Conservation (phyloP, 2,113 vertebrate species). For the Seriola rivoliana region DNA sequence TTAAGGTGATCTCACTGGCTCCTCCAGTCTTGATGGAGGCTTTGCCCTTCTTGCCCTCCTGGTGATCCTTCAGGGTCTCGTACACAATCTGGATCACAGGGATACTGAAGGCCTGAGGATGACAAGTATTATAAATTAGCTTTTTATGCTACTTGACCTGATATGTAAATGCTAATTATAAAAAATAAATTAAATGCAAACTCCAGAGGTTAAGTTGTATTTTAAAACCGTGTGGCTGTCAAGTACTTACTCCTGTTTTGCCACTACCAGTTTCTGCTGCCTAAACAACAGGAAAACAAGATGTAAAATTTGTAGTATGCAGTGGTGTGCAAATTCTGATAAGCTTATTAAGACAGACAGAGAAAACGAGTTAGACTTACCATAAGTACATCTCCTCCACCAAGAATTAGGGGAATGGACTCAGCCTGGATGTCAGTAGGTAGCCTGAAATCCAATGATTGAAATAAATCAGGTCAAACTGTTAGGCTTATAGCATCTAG, state of each 20-base stretch:
- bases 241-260: conserved; percentile 95
- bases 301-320: not conserved
- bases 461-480: not conserved
- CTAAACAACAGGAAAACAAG: conserved; percentile 70
- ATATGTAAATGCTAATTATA: not conserved
- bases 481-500: not conserved
- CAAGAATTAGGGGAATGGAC: conserved; percentile 95
- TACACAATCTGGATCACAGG: conserved; percentile 99
- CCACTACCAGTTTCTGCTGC: conserved; percentile 98
- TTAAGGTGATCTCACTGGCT: conserved; percentile 81
- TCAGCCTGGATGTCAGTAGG: conserved; percentile 99
- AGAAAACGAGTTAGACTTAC: conserved; percentile 73
- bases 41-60: conserved; percentile 96
- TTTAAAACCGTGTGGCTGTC: not conserved
- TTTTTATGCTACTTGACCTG: not conserved
- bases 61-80: conserved; percentile 96
- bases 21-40: conserved; percentile 92
- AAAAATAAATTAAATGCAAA: not conserved
- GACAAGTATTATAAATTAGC: not conserved
- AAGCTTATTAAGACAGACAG: not conserved
- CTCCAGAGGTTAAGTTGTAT: not conserved
- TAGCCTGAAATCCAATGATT: conserved; percentile 83
- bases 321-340: not conserved
- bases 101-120: conserved; percentile 94
- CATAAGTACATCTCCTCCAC: conserved; percentile 98